These are phyloP conservation scores for Styela clava DNA, from an alignment of 23 tunicate species.

Conservation along the genomic window DNA sequence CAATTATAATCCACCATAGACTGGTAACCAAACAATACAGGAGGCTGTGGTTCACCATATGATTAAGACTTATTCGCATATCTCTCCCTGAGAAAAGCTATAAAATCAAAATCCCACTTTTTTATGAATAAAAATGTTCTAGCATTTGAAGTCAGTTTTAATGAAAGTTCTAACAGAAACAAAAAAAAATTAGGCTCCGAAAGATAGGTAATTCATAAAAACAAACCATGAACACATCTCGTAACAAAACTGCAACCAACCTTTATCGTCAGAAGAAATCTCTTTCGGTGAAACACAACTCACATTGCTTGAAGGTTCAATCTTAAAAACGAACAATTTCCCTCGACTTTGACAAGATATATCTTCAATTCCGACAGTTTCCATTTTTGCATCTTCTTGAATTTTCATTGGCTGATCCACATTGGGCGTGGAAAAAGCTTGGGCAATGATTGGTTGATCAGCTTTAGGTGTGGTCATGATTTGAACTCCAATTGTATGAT, in stretches of 20 bases:
- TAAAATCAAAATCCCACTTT: too few relatives aligned
- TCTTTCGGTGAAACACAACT: background rate
- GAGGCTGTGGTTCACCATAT: too few relatives aligned
- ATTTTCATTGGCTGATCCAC: background rate
- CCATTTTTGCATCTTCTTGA: background rate
- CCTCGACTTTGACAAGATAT: background rate
- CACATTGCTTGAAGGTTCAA: background rate
- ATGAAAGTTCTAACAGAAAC: background rate
- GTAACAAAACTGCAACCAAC: too few relatives aligned
- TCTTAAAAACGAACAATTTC: background rate
- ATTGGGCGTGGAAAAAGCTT: background rate
- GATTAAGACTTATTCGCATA: too few relatives aligned
- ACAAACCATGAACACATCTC: too few relatives aligned
- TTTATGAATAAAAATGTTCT: too few relatives aligned
- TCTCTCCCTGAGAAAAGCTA: too few relatives aligned
- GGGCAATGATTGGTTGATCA: background rate
- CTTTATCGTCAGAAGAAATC: background rate
- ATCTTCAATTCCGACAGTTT: background rate
- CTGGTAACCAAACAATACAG: too few relatives aligned
- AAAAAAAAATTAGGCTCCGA: too few relatives aligned
- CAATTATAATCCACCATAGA: too few relatives aligned
- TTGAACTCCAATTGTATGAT: background rate
- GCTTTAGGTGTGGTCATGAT: background rate
- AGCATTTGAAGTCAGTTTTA: background rate
- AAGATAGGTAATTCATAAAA: too few relatives aligned